Base-by-base conservation (phyloP, 2,113 vertebrate genomes). In the Centropus unirufus region DNA sequence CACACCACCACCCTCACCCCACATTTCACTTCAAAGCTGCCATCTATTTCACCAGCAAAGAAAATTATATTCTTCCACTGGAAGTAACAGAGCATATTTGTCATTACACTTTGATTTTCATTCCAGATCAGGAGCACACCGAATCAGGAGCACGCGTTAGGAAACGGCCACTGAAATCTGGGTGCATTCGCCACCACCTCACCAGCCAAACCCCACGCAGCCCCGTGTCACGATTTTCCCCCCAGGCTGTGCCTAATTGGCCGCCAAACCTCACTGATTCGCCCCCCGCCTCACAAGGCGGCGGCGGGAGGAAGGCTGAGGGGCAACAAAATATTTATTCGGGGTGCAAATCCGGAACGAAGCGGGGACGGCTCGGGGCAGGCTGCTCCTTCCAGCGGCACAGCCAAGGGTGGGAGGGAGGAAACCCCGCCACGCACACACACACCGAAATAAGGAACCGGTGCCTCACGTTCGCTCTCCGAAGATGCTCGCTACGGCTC, bases 181-280 rank as follows among this genome's bases (percentile, higher is more conserved):
- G 93, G 88, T 91, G 89, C 20, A 72, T 22, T 52, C 93, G 70
- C 27, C 90, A 82, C 34, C 94, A 75, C 93, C 83, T 73, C 89
- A 22, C 94, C 17, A 61, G 36, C 40, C 87, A 94, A 94, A 92
- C 47, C 95, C 84, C 85, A 79, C 18, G 66, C 14, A 96, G 54
- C 80, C 66, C 30, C 14, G 68, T 83, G 36, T 93, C 95, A 95
- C 96, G 95, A 95, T 98, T 97, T 97, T 96, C 64, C 95, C 95
- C 90, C 97, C 94, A 93, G 95, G 95, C 96, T 97, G 91, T 84
- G 97, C 93, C 95, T 97, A 97, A 97, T 96, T 97, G 92, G 88
- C 90, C 98, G 96, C 96, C 93, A 94, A 94, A 96, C 96, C 96
- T 96, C 87, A 92, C 96, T 76, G 97, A 97, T 97, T 95, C 96